These are phyloP conservation scores for Polymixis lichenea DNA, from an alignment of 2,888 invertebrate species.

Conservation along the genomic window DNA sequence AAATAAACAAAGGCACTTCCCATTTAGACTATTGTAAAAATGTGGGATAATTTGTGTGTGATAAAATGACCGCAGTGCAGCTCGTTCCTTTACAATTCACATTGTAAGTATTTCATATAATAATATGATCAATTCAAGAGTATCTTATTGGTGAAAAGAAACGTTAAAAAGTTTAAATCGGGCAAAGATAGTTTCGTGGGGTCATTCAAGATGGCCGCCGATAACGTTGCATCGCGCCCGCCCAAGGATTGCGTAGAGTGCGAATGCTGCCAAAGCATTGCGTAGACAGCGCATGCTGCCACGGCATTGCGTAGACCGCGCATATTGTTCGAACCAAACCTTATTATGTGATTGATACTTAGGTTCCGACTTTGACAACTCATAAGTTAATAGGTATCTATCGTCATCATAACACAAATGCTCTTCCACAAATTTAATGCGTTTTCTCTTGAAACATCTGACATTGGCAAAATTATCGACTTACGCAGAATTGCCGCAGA, in stretches of 20 bases:
- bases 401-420: background rate
- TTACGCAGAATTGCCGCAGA: too few species aligned
- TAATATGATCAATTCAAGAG: background rate
- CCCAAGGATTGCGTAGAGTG: too few species aligned
- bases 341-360: background rate
- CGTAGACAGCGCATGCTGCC: too few species aligned
- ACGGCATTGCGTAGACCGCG: too few species aligned
- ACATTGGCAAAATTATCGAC: background rate
- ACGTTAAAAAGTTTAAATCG: background rate
- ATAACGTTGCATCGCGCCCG: too few species aligned
- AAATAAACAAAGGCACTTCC: background rate
- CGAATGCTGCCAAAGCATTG: too few species aligned
- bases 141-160: background rate
- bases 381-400: background rate
- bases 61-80: too few species aligned
- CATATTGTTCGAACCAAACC: background rate
- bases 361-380: background rate
- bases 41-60: background rate
- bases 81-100: background rate
- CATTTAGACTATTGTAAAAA: background rate
- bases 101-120: constrained; percentile 4
- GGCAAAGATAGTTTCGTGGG: background rate
- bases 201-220: too few species aligned
- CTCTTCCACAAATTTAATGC: background rate
- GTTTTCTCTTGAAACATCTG: background rate